Base-by-base conservation (phyloP, 2,888 invertebrate species). In the Meghimatium bilineatum region DNA sequence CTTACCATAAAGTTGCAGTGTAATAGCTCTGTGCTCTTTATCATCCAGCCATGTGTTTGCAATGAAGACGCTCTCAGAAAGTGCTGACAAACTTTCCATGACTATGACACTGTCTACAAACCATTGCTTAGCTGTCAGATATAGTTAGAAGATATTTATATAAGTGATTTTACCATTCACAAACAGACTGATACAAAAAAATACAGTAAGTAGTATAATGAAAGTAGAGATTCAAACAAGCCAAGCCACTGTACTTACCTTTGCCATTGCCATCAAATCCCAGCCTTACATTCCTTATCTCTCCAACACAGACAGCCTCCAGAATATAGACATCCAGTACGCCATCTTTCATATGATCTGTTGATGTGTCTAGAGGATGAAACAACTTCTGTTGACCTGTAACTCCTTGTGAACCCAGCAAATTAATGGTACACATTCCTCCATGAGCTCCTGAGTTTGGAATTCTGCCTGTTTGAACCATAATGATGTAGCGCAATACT, bases 271-370 rank as follows among this genome's bases (percentile, higher is more conserved):
- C 90, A 79, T 92, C 91, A 84, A 92, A 92, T 56, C 90, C 88
- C 32, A 94, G 86, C 80, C 90, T 87, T 34, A 93, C 86, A 71
- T 88, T 89, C 80, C 90, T 88, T 20, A 93, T 44, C 17, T 87
- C 87, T 6, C 93, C 93, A 10, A 93, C 90, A 80, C 90, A 89
- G 38, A 93, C 92, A 12, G 92, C 92, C 83, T 93, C 92, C 63
- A 93, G n/a, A 29, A 90, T 86, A 84, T 91, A 93, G 52, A 89
- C 88, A 80, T 93, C 93, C 66, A 89, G 87, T 86, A 92, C 88
- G 23, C 90, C 90, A 29, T 90, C 85, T 80, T 88, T 88, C 86
- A 88, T 87, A 67, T 67, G 69, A 56, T 83, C 86, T 23, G 52
- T 38, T 1, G 83, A 69, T 26, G 76, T 86, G 29, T 79, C 81